Evolutionary conservation across 2,113 vertebrate species (phyloP), one percentile per base, ranked within the genome.

Genomic region (Halichoerus grypus): DNA sequence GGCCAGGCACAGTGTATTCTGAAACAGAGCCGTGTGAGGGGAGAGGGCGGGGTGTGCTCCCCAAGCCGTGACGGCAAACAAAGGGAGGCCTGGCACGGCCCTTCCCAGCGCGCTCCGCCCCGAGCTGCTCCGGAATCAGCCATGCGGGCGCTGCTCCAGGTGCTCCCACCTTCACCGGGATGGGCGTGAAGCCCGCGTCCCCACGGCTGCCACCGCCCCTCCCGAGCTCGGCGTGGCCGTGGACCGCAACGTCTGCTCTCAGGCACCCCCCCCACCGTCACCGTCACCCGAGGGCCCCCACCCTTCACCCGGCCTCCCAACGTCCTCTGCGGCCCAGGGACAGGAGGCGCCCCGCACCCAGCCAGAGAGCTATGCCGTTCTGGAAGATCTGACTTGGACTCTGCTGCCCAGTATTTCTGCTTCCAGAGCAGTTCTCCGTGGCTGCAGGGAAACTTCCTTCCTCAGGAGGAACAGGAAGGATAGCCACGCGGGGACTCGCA

Each of bases 61-160:
- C 90, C 89, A 84, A 97, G 95, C 94, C 96, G 1, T 96, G 97
- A 89, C 55, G n/a, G 88, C 77, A 96, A 98, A 98, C 98, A 98
- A 89, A 97, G 96, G 79, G 72, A 95, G 21, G 76, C 95, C 55
- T 24, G 85, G 97, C 98, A 94, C 79, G 21, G 97, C 88, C 88
- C 92, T 65, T 84, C 51, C 95, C 95, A 85, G 72, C 81, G 94
- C 65, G 0, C 57, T 13, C 16, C 4, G 4, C 31, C 63, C 57
- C 0, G 5, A 6, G 89, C 92, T 83, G 91, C 5, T 26, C 67
- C 88, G 80, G 93, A 84, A 88, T 59, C 88, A 93, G 98, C 98
- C 93, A 81, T 84, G 97, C 67, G 59, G 95, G 97, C 97, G 97
- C 77, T 71, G 71, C 89, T 90, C 96, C 95, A 91, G 97, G 65